Evolutionary conservation across 2,113 vertebrate genomes (phyloP).

Genomic region (Orcinus orca): DNA sequence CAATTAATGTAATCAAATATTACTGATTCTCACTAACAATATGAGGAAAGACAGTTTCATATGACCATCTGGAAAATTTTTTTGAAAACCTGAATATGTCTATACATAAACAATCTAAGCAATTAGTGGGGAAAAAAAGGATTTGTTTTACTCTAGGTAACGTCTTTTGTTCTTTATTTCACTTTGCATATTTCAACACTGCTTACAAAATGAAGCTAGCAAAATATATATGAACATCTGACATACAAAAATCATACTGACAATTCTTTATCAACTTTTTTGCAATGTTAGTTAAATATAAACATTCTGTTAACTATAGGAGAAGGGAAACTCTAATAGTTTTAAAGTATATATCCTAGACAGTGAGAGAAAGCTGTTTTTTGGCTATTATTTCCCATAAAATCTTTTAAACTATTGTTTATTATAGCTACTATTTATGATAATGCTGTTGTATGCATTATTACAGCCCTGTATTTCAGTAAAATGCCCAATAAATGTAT

Average conservation of each 20-base stretch:
- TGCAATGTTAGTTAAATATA: neutral
- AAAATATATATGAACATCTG: neutral
- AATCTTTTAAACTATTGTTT: constrained; percentile 65
- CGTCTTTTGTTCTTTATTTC: neutral
- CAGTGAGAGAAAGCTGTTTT: neutral
- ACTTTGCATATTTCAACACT: neutral
- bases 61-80: rapidly evolving
- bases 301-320: constrained; percentile 18
- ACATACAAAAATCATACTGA: neutral
- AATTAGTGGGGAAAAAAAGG: neutral
- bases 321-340: neutral
- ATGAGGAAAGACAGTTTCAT: neutral
- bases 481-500: constrained; percentile 71
- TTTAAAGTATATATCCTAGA: constrained; percentile 9
- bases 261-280: neutral
- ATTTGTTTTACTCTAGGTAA: neutral
- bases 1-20: neutral
- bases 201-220: neutral
- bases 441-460: constrained; percentile 67
- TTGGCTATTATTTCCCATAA: constrained; percentile 54
- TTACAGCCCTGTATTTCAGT: constrained; percentile 56
- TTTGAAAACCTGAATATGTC: neutral
- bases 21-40: neutral
- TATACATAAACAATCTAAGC: neutral
- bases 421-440: constrained; percentile 66